Evolutionary conservation across 2,888 invertebrate genomes (phyloP).

Genomic region (Helleia helle): DNA sequence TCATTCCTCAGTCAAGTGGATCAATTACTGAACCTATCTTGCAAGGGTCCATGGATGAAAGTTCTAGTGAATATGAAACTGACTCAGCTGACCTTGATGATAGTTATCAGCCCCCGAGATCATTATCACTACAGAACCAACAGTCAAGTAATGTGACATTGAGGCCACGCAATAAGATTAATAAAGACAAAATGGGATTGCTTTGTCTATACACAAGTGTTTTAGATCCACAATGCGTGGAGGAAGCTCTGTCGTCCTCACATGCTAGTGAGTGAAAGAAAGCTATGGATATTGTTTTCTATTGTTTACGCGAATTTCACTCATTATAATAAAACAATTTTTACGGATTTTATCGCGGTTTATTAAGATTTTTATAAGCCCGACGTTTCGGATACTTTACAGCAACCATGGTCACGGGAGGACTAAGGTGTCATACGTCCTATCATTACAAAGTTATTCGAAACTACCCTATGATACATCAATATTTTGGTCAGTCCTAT

Average conservation of each 20-base stretch:
- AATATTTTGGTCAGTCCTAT: too few species aligned
- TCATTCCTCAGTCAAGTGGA: neutral
- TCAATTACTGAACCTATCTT: too few species aligned
- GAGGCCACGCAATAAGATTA: neutral
- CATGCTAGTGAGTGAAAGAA: conserved; percentile 1
- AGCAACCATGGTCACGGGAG: too few species aligned
- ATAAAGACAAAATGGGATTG: neutral
- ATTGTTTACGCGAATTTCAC: too few species aligned
- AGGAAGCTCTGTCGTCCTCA: conserved; percentile 5
- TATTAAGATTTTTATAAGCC: too few species aligned
- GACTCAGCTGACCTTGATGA: conserved; percentile 5
- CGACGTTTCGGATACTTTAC: too few species aligned
- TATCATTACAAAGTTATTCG: too few species aligned
- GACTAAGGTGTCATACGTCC: too few species aligned
- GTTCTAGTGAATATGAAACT: conserved; percentile 9
- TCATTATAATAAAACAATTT: too few species aligned
- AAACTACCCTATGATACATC: too few species aligned
- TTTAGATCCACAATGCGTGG: neutral
- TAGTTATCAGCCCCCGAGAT: neutral
- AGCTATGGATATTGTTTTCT: too few species aligned
- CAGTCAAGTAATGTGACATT: conserved; percentile 2
- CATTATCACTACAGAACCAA: neutral
- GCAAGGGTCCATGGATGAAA: neutral
- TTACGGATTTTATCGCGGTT: too few species aligned
- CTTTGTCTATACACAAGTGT: conserved; percentile 1